Base-by-base conservation (phyloP, 2,113 vertebrate genomes). In the Dryoscopus gambensis region DNA sequence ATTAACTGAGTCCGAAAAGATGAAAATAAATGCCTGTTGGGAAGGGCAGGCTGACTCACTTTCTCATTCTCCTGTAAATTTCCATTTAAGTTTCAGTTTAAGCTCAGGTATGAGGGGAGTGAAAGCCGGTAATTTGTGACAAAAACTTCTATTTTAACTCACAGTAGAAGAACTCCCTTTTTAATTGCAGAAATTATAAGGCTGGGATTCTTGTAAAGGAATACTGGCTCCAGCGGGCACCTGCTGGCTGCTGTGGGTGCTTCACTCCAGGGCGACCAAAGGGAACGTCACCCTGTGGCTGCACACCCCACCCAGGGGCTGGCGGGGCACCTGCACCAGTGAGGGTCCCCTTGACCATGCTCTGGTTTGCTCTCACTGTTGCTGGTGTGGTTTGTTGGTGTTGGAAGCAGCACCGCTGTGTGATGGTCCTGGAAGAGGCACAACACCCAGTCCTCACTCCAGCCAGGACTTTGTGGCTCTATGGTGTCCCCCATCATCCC, bases 1-100 rank as follows among this genome's bases (percentile, higher is more conserved):
- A 69, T 94, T 87, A 93, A 85, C 67, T 65, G 91, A 93, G 93
- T 87, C 91, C 82, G 0, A 47, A 78, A 62, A 55, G 91, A 91
- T 95, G 96, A 16, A 89, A 95, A 89, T 78, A 93, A 92, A 20
- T 5, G 47, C 30, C 84, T 68, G 62, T 60, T 78, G 89, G 88
- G 95, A 94, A 95, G 91, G 94, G 93, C 89, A 91, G 95, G 53
- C 93, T 96, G 95, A 97, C 93, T 96, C 94, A 94, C 89, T 89
- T 95, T 93, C 93, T 89, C 75, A 52, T 91, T 91, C 89, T 89
- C 81, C 93, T 95, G 93, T 93, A 94, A 94, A 92, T 96, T 97
- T 97, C 94, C 93, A 94, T 94, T 95, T 81, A 73, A 91, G 89
- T 95, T 95, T 95, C 40, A 60, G 91, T 91, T 87, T 68, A 84